Percentiles rank a stretch among this genome's conserved stretches.
These are phyloP conservation scores for Cervus canadensis DNA, from an alignment of 2,113 vertebrate species.

Conservation along the genomic window DNA sequence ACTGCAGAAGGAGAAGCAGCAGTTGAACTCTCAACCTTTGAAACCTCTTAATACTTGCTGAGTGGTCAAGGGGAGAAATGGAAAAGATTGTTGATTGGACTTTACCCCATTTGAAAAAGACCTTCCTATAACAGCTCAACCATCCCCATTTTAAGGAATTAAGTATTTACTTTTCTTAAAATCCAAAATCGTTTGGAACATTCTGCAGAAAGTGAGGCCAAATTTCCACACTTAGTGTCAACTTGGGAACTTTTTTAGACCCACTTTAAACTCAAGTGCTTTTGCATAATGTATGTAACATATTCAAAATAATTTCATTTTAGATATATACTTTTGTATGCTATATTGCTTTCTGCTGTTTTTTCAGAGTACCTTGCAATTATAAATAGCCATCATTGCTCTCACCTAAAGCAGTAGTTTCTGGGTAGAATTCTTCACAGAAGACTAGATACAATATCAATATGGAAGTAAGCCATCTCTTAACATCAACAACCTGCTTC, in stretches of 20 bases:
- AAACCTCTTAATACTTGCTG: slow-evolving; percentile 63
- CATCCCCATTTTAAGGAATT: background rate
- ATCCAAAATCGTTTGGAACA: background rate
- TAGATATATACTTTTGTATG: background rate
- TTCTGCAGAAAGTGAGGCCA: background rate
- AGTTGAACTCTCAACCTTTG: slow-evolving; percentile 64
- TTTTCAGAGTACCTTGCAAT: background rate
- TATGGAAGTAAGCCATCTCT: background rate
- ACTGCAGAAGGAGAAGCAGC: slow-evolving; percentile 22
- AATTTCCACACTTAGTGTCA: slow-evolving; percentile 18
- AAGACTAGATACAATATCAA: background rate
- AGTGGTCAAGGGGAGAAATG: slow-evolving; percentile 38
- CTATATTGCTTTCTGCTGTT: background rate
- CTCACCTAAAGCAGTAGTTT: background rate
- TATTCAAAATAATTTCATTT: background rate
- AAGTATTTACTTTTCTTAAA: slow-evolving; percentile 15
- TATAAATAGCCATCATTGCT: background rate
- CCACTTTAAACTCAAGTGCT: background rate
- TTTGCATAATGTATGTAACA: background rate
- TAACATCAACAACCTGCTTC: background rate
- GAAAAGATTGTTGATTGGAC: slow-evolving; percentile 25
- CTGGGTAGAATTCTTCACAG: slow-evolving; percentile 9
- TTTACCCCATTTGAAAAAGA: slow-evolving; percentile 47
- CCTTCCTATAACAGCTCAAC: background rate
- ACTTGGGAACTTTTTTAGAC: slow-evolving; percentile 6